These are phyloP conservation scores for Cataglyphis albicans DNA, from an alignment of 2,888 invertebrate genomes.

Conservation along the genomic window DNA sequence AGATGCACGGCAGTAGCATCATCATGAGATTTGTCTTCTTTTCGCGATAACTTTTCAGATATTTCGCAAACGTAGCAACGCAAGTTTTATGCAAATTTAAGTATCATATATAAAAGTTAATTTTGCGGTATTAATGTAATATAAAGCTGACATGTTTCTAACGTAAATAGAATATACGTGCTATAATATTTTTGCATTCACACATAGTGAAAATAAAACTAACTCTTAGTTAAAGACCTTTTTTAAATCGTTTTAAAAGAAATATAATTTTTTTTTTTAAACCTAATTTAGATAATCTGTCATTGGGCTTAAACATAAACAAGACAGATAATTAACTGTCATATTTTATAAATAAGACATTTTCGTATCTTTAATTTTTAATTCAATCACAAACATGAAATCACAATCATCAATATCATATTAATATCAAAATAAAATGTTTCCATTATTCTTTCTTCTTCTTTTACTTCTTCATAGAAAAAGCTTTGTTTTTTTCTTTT, in stretches of 20 bases:
- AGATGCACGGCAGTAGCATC: background rate
- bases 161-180: background rate
- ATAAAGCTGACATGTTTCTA: conserved; percentile 29
- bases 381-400: background rate
- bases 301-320: background rate
- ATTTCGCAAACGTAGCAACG: background rate
- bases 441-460: background rate
- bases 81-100: conserved; percentile 49
- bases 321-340: background rate
- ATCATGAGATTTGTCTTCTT: conserved; percentile 30
- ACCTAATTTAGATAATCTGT: background rate
- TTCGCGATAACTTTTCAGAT: conserved; percentile 15
- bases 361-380: conserved; percentile 3
- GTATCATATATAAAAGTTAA: conserved; percentile 33
- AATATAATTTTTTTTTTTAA: background rate
- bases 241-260: background rate
- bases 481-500: too few species aligned
- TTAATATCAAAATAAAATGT: background rate
- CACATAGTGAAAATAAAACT: conserved; percentile 5
- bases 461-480: too few species aligned
- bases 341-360: background rate
- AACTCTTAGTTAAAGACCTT: background rate
- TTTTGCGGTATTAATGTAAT: conserved; percentile 31
- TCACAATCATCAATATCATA: background rate
- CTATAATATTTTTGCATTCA: background rate